Evolutionary conservation across 2,113 vertebrate genomes (phyloP), one percentile per base, ranked within the genome.

Genomic region (Laterallus jamaicensis): DNA sequence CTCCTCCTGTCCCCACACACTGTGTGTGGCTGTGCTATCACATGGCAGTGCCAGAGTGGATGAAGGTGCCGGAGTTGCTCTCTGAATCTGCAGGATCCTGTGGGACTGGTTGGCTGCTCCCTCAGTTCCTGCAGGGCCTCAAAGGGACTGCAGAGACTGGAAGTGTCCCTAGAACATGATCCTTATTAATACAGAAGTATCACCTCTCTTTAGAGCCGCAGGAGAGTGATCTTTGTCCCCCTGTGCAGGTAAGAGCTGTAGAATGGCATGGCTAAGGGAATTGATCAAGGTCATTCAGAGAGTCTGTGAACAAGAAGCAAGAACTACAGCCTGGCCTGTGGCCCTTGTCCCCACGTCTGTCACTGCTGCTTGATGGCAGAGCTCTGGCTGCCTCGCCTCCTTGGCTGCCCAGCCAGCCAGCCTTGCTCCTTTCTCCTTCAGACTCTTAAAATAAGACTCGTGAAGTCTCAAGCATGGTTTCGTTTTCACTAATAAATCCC

Each of bases 401-500:
- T 70, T 17, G 14, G 68, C 76, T 2, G 26, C 84, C 74, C 75
- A 73, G 88, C 80, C 86, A 76, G 52, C 71, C 82, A 62, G 79
- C 76, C 74, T 39, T 2, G 2, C 54, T 75, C 83, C 83, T 76
- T 94, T 91, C 86, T 94, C 78, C 78, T 94, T 87, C 95, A 91
- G 83, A 37, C 88, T 95, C 95, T 92, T 96, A 96, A 96, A 95
- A 96, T 96, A 96, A 96, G 93, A 83, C 95, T 86, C 0, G 74
- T 86, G 90, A 96, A 94, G 92, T 62, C 88, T 96, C 2, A 4
- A 95, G 95, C 7, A 2, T 69, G 96, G 96, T 96, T 96, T 97
- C 73, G 2, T 96, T 96, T 97, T 94, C 96, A 91, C 95, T 96
- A 96, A 96, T 96, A 97, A 97, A 97, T 94, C 92, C 95, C 92